phyloP scores from a whole-genome alignment of 2,113 vertebrate genomes.

The Romanogobio albipinnatus region DNA sequence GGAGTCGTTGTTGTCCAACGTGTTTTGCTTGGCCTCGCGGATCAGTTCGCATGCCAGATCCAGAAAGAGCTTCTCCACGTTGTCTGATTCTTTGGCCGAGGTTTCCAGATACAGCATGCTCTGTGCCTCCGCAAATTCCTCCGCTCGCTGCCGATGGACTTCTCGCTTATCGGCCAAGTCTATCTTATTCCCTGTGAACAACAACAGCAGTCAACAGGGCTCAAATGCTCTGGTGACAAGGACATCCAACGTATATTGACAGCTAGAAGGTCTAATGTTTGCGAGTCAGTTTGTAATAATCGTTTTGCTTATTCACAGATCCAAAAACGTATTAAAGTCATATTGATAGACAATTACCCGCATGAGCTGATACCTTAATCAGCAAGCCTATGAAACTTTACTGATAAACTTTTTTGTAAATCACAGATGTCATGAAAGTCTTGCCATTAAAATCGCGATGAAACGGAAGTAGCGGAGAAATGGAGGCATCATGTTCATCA shows the following conservation, averaged over 20 bases:
- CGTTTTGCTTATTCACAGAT: not conserved
- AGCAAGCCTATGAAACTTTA: not conserved
- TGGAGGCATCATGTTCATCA: too few species aligned
- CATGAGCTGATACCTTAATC: not conserved
- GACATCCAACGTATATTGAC: not conserved
- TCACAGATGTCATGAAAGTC: too few species aligned
- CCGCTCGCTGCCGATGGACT: conserved; percentile 91
- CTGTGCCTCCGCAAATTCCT: conserved; percentile 93
- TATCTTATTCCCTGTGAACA: conserved; percentile 92
- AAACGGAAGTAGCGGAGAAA: too few species aligned
- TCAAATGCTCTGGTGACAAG: conserved; percentile 9
- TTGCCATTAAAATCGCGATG: too few species aligned
- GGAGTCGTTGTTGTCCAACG: conserved; percentile 93
- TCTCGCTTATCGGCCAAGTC: conserved; percentile 95
- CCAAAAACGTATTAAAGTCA: not conserved
- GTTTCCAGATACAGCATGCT: conserved; percentile 99
- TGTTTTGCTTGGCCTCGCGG: conserved; percentile 94
- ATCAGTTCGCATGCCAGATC: conserved; percentile 95
- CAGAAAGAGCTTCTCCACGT: conserved; percentile 98
- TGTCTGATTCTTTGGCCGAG: conserved; percentile 97
- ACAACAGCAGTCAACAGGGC: not conserved
- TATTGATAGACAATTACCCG: not conserved
- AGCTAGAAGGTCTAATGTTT: not conserved
- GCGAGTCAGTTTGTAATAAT: not conserved
- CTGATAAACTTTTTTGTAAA: not conserved